phyloP scores from a whole-genome alignment of 2,113 vertebrate genomes.

The Pampusana beccarii region DNA sequence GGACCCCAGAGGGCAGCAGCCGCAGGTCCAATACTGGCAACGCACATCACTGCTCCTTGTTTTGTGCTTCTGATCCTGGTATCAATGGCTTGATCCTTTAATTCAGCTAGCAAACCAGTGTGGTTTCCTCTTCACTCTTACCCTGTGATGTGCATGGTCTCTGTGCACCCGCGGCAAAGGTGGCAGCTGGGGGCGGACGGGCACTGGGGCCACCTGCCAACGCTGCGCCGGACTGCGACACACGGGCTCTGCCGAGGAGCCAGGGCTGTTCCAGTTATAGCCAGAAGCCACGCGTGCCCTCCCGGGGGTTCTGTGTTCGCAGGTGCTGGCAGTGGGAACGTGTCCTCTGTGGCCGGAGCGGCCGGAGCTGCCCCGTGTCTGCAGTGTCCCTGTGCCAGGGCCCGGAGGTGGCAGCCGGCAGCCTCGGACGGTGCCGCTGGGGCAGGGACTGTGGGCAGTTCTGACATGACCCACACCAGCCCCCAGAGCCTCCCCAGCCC shows the following conservation, averaged over 20 bases:
- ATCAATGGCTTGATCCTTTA: neutral
- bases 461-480: neutral
- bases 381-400: neutral
- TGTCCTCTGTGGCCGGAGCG: neutral
- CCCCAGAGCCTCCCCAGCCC: neutral
- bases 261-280: neutral
- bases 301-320: neutral
- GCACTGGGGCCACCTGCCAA: neutral
- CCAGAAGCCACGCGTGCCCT: neutral
- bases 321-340: neutral
- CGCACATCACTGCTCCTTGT: neutral
- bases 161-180: accelerated
- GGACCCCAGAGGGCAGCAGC: neutral
- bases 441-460: neutral
- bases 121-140: neutral
- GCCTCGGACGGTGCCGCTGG: accelerated
- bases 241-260: accelerated
- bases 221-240: accelerated
- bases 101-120: neutral
- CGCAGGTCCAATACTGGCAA: accelerated
- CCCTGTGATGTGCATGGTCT: accelerated
- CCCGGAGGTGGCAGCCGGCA: neutral
- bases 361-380: accelerated
- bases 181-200: accelerated
- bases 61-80: neutral